Base-by-base conservation (phyloP, 1,140 invertebrate species). In the Eriocheir sinensis region DNA sequence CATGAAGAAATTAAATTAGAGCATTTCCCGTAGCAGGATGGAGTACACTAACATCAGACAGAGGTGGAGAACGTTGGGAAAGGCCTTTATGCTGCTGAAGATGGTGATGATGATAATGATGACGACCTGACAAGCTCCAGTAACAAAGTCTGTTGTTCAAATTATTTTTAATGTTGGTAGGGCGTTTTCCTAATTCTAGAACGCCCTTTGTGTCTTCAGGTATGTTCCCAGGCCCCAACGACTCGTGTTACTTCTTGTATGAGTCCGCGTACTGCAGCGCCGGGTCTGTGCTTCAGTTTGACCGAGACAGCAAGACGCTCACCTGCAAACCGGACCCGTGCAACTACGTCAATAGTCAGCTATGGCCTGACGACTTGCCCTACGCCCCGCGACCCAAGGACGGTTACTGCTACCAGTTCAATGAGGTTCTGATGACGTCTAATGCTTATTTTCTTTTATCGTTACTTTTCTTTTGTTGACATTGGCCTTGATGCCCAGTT, bases 381-480 rank as follows among this genome's bases (percentile, higher is more conserved):
- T 96, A 93, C 79, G 95, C 95, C 3, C 95, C 94, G 9, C 21
- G 83, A 0, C 60, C 60, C 27, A 91, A 92, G 89, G 95, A 95
- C 60, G 95, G 91, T 4, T 95, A 40, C 86, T 96, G 95, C 88
- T 96, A 96, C 81, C 95, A 95, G 80, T 96, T 96, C 38, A 94
- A 94, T 53, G 86, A 93, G 94, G 95, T 96, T 32, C 93, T 91
- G 60, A 12, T n/a, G 0, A 2, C 53, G 60, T n/a, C 60, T 72
- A 4, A 48, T 48, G 4, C 4, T 48, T n/a, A n/a, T 72, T 72
- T n/a, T n/a, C 21, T 72, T 72, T 17, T n/a, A 72, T 72, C 2
- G n/a, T 3, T 72, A 21, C 21, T 72, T 72, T n/a, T 72, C 60
- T n/a, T n/a, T 2, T 72, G 60, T n/a, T n/a, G 8, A n/a, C n/a